Evolutionary conservation across 2,113 vertebrate species (phyloP), one percentile per base, ranked within the genome.

Genomic region (Elephantulus edwardii): DNA sequence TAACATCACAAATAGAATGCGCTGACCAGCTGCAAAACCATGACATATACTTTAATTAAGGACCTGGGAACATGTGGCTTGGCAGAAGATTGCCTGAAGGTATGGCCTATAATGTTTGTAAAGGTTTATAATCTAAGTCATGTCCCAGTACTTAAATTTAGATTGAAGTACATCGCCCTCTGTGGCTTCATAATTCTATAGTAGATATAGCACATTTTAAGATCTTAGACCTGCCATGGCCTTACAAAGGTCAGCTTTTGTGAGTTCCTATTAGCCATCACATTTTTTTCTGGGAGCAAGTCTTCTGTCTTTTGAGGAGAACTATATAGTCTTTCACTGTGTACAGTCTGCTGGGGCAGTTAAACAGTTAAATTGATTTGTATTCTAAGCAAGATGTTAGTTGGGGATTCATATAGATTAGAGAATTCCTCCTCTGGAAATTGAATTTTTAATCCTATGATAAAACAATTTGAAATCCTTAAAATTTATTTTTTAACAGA

Each of bases 11-110:
- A 33, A 10, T 80, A 83, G 44, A 83, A 71, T 81, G 58, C 19
- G 50, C 38, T 30, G 12, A 79, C 75, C 12, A 90, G 35, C 60
- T 58, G 26, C 6, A 82, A 40, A 5, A 88, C 19, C 52, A 66
- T 56, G 76, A 60, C 68, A 68, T 82, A 84, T 89, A 58, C 78
- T 74, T 79, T 85, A 83, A 95, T 86, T 89, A 77, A 80, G 46
- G 33, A 38, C 11, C 6, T 90, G 28, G 83, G 79, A 44, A 10
- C 40, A 83, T 72, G 77, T 85, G 35, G 26, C 33, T 81, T 81
- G 92, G 44, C 42, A 46, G 77, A 89, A 81, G 20, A 84, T 46
- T 71, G 30, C 58, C 38, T 90, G 68, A 72, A 19, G 33, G 19
- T 86, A 28, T 6, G 66, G 8, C 24, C 38, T 76, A 70, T 60